Percentiles rank a stretch among this genome's conserved stretches.
Evolutionary conservation across 2,113 vertebrate genomes (phyloP).

Genomic region (Dinomys branickii): DNA sequence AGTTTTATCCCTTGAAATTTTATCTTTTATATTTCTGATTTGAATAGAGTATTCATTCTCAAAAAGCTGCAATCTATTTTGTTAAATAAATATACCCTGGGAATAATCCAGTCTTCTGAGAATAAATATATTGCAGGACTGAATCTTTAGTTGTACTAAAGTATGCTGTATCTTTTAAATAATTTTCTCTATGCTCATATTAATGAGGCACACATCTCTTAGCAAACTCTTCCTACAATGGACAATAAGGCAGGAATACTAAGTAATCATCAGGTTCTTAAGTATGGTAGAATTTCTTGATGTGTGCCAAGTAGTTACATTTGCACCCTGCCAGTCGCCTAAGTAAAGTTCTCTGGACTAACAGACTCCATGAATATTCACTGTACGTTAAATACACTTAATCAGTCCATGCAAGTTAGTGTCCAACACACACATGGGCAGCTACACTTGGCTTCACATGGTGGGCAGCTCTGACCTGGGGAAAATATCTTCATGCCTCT

Average conservation of each 20-base stretch:
- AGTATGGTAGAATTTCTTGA: not conserved
- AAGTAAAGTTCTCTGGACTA: not conserved
- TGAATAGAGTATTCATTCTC: not conserved
- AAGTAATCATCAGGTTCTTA: not conserved
- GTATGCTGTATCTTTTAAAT: not conserved
- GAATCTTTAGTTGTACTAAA: not conserved
- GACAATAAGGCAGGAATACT: not conserved
- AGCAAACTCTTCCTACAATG: not conserved
- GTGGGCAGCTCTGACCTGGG: not conserved
- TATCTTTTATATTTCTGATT: not conserved
- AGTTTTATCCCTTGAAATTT: not conserved
- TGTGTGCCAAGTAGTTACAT: not conserved
- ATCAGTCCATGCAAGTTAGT: not conserved
- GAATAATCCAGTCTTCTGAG: not conserved
- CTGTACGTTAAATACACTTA: not conserved
- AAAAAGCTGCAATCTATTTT: not conserved
- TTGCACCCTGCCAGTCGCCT: not conserved
- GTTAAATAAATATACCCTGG: not conserved
- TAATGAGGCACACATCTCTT: not conserved
- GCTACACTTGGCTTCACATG: not conserved
- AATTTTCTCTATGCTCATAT: not conserved
- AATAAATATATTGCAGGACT: not conserved
- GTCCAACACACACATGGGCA: not conserved
- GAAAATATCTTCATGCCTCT: not conserved
- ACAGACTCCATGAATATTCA: not conserved